These are phyloP conservation scores for Pygoscelis adeliae DNA, from an alignment of 2,113 vertebrate genomes.

Conservation along the genomic window DNA sequence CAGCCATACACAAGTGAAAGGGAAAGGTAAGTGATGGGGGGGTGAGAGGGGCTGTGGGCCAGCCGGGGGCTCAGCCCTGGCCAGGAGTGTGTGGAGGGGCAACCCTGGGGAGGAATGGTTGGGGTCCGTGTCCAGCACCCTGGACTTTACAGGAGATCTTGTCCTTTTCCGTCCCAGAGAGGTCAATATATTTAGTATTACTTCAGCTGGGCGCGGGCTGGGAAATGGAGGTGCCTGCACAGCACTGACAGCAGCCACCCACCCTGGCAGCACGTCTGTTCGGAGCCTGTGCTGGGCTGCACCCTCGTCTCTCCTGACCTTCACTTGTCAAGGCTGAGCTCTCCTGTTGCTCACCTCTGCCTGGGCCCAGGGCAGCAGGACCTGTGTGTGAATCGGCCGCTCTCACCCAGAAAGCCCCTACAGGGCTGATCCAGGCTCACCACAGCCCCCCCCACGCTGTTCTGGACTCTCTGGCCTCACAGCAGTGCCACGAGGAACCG, in stretches of 20 bases:
- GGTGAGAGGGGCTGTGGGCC: background rate
- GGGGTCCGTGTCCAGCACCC: background rate
- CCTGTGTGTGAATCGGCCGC: background rate
- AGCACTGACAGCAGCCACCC: background rate
- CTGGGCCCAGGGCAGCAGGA: background rate
- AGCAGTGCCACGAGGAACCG: rapidly evolving
- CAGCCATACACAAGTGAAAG: background rate
- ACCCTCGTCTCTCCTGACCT: background rate
- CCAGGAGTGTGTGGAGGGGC: background rate
- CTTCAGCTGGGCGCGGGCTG: background rate
- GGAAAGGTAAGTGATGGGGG: constrained; percentile 11
- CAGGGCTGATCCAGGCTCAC: background rate
- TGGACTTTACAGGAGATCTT: background rate
- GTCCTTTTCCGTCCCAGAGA: background rate
- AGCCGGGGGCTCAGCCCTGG: background rate
- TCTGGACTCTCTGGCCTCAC: background rate
- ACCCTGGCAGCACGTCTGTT: background rate
- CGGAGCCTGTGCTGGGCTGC: background rate
- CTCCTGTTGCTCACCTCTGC: background rate
- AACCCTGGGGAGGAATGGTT: rapidly evolving
- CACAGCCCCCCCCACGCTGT: rapidly evolving
- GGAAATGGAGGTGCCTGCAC: background rate
- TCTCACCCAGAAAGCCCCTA: background rate
- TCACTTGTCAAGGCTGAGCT: background rate
- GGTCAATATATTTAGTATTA: background rate